These are phyloP conservation scores for Linnaemya tessellans DNA, from an alignment of 2,888 invertebrate genomes.

Conservation along the genomic window DNA sequence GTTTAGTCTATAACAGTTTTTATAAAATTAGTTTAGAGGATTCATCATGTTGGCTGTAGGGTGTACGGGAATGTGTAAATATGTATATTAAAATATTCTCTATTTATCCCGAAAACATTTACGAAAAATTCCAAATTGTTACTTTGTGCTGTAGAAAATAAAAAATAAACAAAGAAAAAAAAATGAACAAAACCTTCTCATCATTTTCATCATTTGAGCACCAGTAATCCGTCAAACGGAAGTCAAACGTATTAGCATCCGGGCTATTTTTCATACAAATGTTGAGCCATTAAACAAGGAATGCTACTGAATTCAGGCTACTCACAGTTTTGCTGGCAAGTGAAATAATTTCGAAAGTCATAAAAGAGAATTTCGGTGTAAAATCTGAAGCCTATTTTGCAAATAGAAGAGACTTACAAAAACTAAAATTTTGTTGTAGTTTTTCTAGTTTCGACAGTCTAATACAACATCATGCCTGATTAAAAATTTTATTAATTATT, in stretches of 20 bases:
- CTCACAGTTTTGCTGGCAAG: conserved; percentile 16
- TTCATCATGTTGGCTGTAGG: neutral
- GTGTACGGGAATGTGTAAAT: neutral
- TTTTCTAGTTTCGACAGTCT: no score
- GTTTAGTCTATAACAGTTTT: no score
- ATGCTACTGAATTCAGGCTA: conserved; percentile 7
- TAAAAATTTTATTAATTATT: no score
- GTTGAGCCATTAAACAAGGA: conserved; percentile 75
- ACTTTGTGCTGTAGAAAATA: conserved; percentile 3
- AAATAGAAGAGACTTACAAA: no score
- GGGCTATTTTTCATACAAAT: conserved; percentile 82
- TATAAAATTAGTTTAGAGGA: no score
- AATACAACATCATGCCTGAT: no score
- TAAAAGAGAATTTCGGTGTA: neutral
- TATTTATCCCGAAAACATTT: conserved; percentile 51
- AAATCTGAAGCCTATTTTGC: no score
- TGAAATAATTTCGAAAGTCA: neutral
- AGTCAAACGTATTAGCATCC: conserved; percentile 83
- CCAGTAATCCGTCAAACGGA: conserved; percentile 82
- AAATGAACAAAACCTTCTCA: conserved; percentile 61
- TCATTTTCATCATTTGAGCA: conserved; percentile 64
- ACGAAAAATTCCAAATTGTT: conserved; percentile 21
- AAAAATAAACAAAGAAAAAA: neutral
- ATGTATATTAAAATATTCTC: conserved; percentile 46
- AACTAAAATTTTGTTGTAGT: no score